Base-by-base conservation (phyloP, 35 echinoderm and acorn worm genomes). In the Ophiothrix spiculata region DNA sequence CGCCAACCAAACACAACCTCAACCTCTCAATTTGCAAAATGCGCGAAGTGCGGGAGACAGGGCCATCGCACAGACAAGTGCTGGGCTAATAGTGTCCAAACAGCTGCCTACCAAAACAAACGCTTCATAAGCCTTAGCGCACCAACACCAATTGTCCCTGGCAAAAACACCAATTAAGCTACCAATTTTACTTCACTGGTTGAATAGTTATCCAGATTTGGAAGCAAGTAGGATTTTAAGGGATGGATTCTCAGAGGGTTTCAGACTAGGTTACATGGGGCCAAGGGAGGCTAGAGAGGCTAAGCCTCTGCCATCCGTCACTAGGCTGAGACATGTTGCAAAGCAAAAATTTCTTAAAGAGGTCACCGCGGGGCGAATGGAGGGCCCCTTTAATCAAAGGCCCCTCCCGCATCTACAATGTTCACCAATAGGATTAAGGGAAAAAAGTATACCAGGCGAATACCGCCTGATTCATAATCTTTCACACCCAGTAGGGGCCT, bases 381-480 rank as follows among this genome's bases (percentile, higher is more conserved):
- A 19, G 6, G 87, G 87, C 34, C 78, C 87, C 0, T 81, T 88
- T 40, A 25, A 40, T 33, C 15, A 31, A 25, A 31, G 32, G 0
- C 86, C 86, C 36, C 78, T 88, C 31, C 40, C 40, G 0, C 60
- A 42, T 56, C 64, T 88, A 23, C 86, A 77, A 19, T 88, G 86
- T 36, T 88, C 79, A 2, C 87, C 87, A n/a, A 64, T 88, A 3
- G 87, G 87, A 3, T 32, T 88, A 11, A 77, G 81, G 11, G 78
- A 77, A 14, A 88, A 88, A 28, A 45, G 35, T 10, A 38, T 25
- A 1, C 54, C 87, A 10, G 56, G 37, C 0, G 77, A 80, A 37
- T 81, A 64, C 32, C 56, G 87, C 21, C 42, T 87, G 8, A 87
- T 87, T 19, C 86, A 80, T 23, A 39, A 87, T 82, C 32, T 88